Evolutionary conservation across 2,888 invertebrate genomes (phyloP), one percentile per base, ranked within the genome.

Genomic region (Tuta absoluta): DNA sequence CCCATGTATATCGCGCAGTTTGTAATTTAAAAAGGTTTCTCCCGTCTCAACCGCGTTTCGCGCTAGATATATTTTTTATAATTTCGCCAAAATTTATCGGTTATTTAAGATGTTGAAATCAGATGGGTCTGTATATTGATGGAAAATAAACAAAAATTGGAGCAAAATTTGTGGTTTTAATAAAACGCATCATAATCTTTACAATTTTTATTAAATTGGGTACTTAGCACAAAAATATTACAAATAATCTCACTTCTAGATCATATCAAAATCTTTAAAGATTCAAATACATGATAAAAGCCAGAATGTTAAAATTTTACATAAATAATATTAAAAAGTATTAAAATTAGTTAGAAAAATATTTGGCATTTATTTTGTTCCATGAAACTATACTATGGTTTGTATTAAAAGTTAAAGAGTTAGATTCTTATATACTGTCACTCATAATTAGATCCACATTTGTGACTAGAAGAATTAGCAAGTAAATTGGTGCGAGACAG

Each of bases 121-220:
- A 80, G 81, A 86, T 80, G 86, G 88, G 86, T 88, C 79, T 88
- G 87, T 88, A 85, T 87, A 87, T 85, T 86, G 74, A 85, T 85
- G 82, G 76, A 80, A 76, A 87, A 84, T 84, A 87, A 87, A 84
- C 79, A 81, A 82, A n/a, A 85, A 82, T 81, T 81, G 77, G 78
- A 85, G 77, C 79, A 79, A 53, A 33, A 33, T 65, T 63, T 64
- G 65, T 78, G 65, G 77, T 86, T 84, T 53, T 53, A 53, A 53
- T 23, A 28, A 56, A 69, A 61, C 23, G 49, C 24, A 56, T 23
- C 0, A 64, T 48, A 64, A 58, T 67, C 64, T 63, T 63, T 60
- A 58, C 67, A 67, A 64, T 60, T 65, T 80, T 76, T 78, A 78
- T 79, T 79, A 73, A 69, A 68, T 78, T 72, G 71, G 63, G 66